Percentiles rank a stretch among this genome's conserved stretches.
Conservation (phyloP, 92 coral and sea anemone genomes). For the Epizoanthus illoricatus region DNA sequence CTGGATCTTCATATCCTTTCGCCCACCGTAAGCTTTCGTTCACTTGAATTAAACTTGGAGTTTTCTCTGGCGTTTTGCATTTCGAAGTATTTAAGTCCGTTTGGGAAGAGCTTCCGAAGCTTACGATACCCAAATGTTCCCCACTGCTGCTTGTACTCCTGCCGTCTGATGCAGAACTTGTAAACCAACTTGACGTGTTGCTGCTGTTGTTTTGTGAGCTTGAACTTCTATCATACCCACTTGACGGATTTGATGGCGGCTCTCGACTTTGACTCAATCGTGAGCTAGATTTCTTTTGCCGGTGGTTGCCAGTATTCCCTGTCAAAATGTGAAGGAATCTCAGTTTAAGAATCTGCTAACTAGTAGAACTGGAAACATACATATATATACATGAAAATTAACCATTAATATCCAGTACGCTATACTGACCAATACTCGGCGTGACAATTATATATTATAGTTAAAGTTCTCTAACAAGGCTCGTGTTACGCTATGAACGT, state of each 20-base stretch:
- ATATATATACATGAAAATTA: no score
- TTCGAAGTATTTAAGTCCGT: conserved; percentile 19
- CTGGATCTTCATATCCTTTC: conserved; percentile 51
- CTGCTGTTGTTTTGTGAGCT: not conserved
- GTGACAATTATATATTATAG: no score
- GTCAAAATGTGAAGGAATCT: not conserved
- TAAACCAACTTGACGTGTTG: conserved; percentile 38
- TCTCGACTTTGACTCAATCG: not conserved
- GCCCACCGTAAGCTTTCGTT: conserved; percentile 87
- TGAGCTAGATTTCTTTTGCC: not conserved
- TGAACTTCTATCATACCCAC: not conserved
- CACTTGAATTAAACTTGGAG: conserved; percentile 27
- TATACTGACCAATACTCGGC: no score
- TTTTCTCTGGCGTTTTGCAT: conserved; percentile 6
- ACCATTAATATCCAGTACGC: no score
- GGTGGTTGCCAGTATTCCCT: conserved; percentile 16
- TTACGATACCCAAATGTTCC: conserved; percentile 45
- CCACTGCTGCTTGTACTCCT: conserved; percentile 81
- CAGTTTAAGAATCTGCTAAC: not conserved
- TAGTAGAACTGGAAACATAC: no score
- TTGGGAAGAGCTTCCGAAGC: conserved; percentile 31
- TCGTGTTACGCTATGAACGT: no score
- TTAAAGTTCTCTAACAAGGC: no score
- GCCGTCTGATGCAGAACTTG: conserved; percentile 68
- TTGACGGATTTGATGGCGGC: conserved; percentile 7